Conservation (phyloP, 2,113 vertebrate genomes). For the Zosterops japonicus region DNA sequence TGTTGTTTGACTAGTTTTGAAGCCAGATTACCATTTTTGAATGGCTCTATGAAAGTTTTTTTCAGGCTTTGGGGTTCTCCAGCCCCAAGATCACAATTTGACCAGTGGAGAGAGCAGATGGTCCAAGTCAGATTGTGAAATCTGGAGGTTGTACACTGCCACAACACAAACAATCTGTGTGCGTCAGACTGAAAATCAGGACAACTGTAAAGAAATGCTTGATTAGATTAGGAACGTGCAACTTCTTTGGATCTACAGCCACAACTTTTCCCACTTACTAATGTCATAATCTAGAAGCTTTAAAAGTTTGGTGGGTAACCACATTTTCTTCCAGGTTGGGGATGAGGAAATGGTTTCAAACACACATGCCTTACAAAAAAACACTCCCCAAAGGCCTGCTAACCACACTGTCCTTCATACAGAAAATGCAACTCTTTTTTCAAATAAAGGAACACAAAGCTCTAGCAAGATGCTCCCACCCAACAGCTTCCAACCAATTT, state of each 20-base stretch:
- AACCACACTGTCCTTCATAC: neutral
- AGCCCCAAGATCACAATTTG: conserved; percentile 3
- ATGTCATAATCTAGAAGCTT: neutral
- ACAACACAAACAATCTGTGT: neutral
- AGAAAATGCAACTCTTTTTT: conserved; percentile 31
- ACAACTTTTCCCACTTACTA: conserved; percentile 36
- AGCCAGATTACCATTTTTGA: neutral
- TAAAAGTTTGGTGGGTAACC: neutral
- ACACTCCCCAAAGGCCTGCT: conserved; percentile 33
- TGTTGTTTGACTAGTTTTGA: neutral
- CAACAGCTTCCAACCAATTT: neutral
- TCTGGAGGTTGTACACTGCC: neutral
- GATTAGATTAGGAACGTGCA: neutral
- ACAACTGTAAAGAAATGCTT: neutral
- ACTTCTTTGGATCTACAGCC: neutral
- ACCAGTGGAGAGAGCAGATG: neutral
- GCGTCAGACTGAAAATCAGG: neutral
- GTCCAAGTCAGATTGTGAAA: neutral
- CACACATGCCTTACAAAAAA: conserved; percentile 4
- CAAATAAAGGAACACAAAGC: conserved; percentile 5
- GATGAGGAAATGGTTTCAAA: conserved; percentile 34
- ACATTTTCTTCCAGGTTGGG: neutral
- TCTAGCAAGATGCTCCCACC: conserved; percentile 63
- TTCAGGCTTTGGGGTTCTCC: neutral
- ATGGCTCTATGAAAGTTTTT: neutral